phyloP scores from a whole-genome alignment of 2,888 invertebrate genomes.

The Spisula solida region DNA sequence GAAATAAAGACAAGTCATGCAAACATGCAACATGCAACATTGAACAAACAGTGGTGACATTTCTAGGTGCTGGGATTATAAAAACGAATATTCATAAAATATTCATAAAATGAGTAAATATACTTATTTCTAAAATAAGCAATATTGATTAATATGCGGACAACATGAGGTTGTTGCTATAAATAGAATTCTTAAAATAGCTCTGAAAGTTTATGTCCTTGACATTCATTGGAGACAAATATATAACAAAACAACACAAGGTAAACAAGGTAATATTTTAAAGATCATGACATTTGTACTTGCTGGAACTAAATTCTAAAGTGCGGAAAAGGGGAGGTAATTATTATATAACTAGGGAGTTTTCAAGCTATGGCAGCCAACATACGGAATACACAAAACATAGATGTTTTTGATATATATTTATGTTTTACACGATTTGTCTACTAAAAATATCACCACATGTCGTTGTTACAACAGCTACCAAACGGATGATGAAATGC shows the following conservation, averaged over 20 bases:
- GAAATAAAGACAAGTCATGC: slow-evolving; percentile 18
- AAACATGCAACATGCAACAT: slow-evolving; percentile 61
- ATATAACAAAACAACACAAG: slow-evolving; percentile 15
- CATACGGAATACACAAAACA: neutral
- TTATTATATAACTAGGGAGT: neutral
- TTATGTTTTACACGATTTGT: neutral
- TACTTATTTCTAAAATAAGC: slow-evolving; percentile 1
- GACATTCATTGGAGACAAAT: slow-evolving; percentile 13
- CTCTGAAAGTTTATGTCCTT: neutral
- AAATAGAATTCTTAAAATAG: neutral
- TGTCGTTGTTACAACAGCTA: slow-evolving; percentile 35
- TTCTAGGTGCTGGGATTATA: slow-evolving; percentile 52
- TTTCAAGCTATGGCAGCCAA: slow-evolving; percentile 6
- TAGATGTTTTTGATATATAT: neutral
- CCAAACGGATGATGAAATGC: slow-evolving; percentile 44
- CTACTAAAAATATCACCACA: slow-evolving; percentile 59
- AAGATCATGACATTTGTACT: neutral
- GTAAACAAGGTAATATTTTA: neutral
- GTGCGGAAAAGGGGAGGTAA: slow-evolving; percentile 33
- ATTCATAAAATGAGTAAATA: neutral
- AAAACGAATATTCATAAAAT: slow-evolving; percentile 3
- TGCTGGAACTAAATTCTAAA: slow-evolving; percentile 30
- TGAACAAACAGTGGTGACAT: slow-evolving; percentile 59
- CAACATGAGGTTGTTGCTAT: neutral
- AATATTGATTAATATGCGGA: neutral